A percentile compares a stretch with the other conserved stretches of the same genome.
Conservation (phyloP, 2,113 vertebrate genomes). For the Equus przewalskii region DNA sequence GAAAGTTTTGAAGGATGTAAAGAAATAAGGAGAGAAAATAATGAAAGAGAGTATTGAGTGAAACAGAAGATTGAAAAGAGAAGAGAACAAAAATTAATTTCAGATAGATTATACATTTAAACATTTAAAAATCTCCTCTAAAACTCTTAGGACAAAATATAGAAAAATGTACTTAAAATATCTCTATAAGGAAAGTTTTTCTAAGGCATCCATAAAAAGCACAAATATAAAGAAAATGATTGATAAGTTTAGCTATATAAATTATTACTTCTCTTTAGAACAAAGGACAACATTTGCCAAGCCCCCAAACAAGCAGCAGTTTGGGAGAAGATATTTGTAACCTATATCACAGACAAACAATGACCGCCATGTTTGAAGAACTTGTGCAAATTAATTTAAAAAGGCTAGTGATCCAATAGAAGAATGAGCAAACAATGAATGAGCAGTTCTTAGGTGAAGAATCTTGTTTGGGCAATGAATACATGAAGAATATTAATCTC, state of each 20-base stretch:
- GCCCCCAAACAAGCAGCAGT: background rate
- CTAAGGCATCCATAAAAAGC: background rate
- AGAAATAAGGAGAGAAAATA: background rate
- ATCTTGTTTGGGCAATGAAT: background rate
- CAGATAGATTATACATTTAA: background rate
- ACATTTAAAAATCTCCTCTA: background rate
- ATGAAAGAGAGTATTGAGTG: background rate
- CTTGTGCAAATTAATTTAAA: slow-evolving; percentile 22
- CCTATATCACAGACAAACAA: background rate
- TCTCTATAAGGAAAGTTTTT: background rate
- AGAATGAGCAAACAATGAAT: background rate
- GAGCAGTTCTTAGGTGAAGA: background rate
- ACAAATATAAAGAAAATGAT: background rate
- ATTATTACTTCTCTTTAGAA: background rate
- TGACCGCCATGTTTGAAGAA: background rate
- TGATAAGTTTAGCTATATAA: background rate
- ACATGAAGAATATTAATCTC: background rate
- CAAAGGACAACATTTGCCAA: background rate
- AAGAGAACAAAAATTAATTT: background rate
- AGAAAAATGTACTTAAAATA: background rate
- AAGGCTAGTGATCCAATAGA: background rate
- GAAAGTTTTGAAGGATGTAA: background rate
- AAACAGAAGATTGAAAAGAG: background rate
- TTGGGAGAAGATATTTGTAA: background rate
- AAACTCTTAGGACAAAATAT: background rate